A percentile compares a stretch with the other conserved stretches of the same genome.
These are phyloP conservation scores for Neoarius graeffei DNA, from an alignment of 2,113 vertebrate species.

Conservation along the genomic window DNA sequence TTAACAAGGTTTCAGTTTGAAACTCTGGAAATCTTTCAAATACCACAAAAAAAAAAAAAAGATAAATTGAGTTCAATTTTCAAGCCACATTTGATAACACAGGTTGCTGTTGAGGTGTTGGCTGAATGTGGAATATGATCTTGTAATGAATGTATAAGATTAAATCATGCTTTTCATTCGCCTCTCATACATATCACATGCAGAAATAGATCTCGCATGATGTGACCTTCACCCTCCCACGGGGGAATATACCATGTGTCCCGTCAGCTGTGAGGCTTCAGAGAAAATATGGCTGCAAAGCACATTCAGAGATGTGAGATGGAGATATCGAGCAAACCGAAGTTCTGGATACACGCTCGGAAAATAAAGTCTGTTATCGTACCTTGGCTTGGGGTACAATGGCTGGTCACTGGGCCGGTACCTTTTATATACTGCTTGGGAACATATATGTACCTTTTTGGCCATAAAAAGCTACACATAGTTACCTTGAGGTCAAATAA, in stretches of 20 bases:
- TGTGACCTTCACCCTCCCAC: constrained; percentile 67
- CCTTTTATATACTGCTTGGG: too few relatives aligned
- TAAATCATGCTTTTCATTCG: not conserved
- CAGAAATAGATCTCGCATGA: constrained; percentile 30
- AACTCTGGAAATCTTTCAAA: constrained; percentile 10
- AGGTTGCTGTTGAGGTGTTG: fast-evolving
- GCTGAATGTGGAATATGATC: not conserved
- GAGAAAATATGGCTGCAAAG: constrained; percentile 32
- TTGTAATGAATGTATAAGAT: not conserved
- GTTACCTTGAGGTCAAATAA: too few relatives aligned
- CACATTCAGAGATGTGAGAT: constrained; percentile 17
- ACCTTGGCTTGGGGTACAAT: too few relatives aligned
- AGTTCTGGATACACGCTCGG: not conserved
- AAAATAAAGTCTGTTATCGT: too few relatives aligned
- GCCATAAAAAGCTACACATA: too few relatives aligned
- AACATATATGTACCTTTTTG: too few relatives aligned
- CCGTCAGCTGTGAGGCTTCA: constrained; percentile 72
- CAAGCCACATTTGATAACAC: not conserved
- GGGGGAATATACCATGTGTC: constrained; percentile 66
- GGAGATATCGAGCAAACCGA: not conserved
- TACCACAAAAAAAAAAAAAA: not conserved
- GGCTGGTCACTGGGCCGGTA: too few relatives aligned
- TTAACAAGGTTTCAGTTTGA: constrained; percentile 8
- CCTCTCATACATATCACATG: not conserved
- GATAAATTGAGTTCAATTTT: not conserved